Evolutionary conservation across 2,113 vertebrate genomes (phyloP), one percentile per base, ranked within the genome.

Genomic region (Eurystomus gularis): DNA sequence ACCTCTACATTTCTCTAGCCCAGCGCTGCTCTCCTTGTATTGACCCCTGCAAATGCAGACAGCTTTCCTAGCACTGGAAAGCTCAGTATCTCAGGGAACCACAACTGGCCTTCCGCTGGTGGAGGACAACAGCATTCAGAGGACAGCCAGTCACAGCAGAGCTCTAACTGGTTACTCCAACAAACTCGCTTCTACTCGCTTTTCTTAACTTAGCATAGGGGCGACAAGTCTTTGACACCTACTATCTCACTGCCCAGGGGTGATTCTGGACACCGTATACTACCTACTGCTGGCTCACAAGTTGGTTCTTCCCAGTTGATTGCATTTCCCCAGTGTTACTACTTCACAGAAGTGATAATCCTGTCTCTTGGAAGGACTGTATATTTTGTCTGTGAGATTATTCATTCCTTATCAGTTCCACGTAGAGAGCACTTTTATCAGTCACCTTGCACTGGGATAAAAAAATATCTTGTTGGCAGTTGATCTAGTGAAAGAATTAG

Each of bases 391-490:
- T 77, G 52, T 4, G 40, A 85, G 46, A 93, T 79, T 80, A 84
- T 85, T 88, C 61, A 49, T 87, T 94, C 79, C 86, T 93, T 94
- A 94, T 79, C 88, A 77, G 54, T 57, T 84, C 54, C 20, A 16
- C 0, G 5, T 51, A 78, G 52, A 86, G 39, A 68, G 57, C 0
- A 0, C 40, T 91, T 78, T 71, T 96, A 92, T 94, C 86, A 82
- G 82, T 33, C 60, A 33, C 52, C 66, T 87, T 79, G n/a, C 51
- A 60, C 23, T 35, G 23, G 82, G 62, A 89, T 86, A 86, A 78
- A 87, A 55, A 96, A 76, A 83, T 24, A 73, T 6, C 83, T 75
- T 35, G 29, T 49, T 91, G 57, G 77, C 73, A 89, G 80, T 9
- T 86, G 72, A 79, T 87, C 65, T 51, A 73, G 49, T 12, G 31